Percentiles rank a stretch among this genome's conserved stretches.
These are phyloP conservation scores for Cephus pygmeus DNA, from an alignment of 2,888 invertebrate genomes.

Conservation along the genomic window DNA sequence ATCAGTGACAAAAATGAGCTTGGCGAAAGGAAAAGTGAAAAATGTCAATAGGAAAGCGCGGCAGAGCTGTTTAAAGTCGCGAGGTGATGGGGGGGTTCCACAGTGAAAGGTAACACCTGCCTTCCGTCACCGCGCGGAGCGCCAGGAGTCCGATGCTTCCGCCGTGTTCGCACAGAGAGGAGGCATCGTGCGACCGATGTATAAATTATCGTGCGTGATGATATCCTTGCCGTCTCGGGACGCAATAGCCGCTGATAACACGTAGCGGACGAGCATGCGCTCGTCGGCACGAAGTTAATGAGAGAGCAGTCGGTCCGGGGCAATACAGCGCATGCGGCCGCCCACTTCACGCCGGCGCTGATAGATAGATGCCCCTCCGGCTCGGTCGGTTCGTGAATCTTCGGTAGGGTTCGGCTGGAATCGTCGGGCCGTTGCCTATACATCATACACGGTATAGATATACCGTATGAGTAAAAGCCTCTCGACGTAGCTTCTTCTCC, in stretches of 20 bases:
- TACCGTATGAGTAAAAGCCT: not conserved
- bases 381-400: slow-evolving; percentile 29
- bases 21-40: not conserved
- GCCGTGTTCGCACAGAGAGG: slow-evolving; percentile 4
- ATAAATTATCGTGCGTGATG: not conserved
- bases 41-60: not conserved
- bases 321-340: slow-evolving; percentile 65
- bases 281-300: slow-evolving; percentile 60
- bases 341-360: slow-evolving; percentile 67
- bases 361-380: slow-evolving; percentile 65
- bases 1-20: not conserved
- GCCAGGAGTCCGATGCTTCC: slow-evolving; percentile 35
- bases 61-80: not conserved
- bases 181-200: not conserved
- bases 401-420: not conserved
- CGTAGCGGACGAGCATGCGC: slow-evolving; percentile 39
- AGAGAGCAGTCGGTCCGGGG: slow-evolving; percentile 64
- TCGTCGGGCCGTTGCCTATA: not conserved
- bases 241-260: slow-evolving; percentile 39
- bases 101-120: not conserved
- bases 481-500: not conserved
- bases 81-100: not conserved
- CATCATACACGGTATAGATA: not conserved
- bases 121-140: slow-evolving; percentile 30
- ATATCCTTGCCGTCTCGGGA: slow-evolving; percentile 3